Conservation (phyloP, 2,113 vertebrate species). For the Craseonycteris thonglongyai region DNA sequence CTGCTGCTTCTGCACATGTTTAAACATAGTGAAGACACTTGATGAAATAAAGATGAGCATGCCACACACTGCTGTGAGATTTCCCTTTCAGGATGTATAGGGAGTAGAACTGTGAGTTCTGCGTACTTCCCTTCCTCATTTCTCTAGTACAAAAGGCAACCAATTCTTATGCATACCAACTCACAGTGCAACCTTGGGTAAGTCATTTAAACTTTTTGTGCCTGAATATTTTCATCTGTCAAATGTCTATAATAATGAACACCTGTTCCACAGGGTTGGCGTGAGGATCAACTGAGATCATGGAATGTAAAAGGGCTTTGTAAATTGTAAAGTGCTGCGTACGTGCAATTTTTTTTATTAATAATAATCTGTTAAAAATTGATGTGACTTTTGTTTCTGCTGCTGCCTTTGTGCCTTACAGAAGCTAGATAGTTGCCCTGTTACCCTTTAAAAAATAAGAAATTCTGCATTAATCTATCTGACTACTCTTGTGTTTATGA, state of each 20-base stretch:
- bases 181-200: background rate
- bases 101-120: background rate
- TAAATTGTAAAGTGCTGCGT: background rate
- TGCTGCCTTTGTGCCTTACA: background rate
- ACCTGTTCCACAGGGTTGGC: background rate
- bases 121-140: background rate
- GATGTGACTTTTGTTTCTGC: constrained; percentile 29
- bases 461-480: background rate
- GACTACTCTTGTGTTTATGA: background rate
- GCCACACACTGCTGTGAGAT: background rate
- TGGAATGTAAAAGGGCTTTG: background rate
- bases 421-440: background rate
- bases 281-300: background rate
- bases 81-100: background rate
- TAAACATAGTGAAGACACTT: constrained; percentile 8
- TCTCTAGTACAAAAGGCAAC: background rate
- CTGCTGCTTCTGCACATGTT: background rate
- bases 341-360: background rate
- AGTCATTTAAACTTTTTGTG: constrained; percentile 10
- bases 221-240: constrained; percentile 19
- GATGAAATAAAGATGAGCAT: background rate
- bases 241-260: background rate
- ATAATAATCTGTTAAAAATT: background rate
- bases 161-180: background rate
- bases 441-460: constrained; percentile 25